Evolutionary conservation across 2,797 vertebrate genomes (phyloP).

Genomic region (Crenuchus spilurus): DNA sequence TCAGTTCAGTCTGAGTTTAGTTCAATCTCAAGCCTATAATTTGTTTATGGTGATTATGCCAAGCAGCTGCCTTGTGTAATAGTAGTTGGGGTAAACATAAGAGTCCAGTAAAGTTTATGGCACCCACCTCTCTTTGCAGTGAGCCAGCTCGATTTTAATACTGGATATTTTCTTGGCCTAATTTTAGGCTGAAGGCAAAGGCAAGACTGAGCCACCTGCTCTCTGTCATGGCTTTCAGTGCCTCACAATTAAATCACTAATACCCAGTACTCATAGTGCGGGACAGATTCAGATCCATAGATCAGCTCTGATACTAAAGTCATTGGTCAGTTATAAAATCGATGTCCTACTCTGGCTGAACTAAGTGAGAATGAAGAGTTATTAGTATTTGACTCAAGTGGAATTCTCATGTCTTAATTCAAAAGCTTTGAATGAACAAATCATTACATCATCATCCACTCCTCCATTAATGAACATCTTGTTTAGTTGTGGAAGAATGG

Average conservation of each 20-base stretch:
- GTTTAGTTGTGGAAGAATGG: not conserved
- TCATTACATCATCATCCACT: not conserved
- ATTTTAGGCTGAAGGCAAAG: constrained; percentile 70
- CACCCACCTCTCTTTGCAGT: constrained; percentile 37
- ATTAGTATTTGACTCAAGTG: not conserved
- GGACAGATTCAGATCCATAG: constrained; percentile 6
- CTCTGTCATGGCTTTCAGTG: constrained; percentile 55
- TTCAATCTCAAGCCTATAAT: not conserved
- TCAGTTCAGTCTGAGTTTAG: constrained; percentile 2
- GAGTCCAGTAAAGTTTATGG: constrained; percentile 43
- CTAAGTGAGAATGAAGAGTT: not conserved
- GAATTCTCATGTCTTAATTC: not conserved
- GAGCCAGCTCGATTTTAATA: constrained; percentile 53
- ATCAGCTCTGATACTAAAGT: not conserved
- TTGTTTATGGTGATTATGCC: not conserved
- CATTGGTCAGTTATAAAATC: not conserved
- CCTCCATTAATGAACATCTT: not conserved
- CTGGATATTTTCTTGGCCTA: constrained; percentile 66
- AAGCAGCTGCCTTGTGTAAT: constrained; percentile 24
- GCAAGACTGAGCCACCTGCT: constrained; percentile 59
- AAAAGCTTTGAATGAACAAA: not conserved
- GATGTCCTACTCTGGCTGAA: not conserved
- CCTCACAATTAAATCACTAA: constrained; percentile 62
- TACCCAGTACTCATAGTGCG: not conserved
- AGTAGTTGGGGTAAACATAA: constrained; percentile 29